Evolutionary conservation across 35 echinoderm and acorn worm species (phyloP).

Genomic region (Patiria miniata): DNA sequence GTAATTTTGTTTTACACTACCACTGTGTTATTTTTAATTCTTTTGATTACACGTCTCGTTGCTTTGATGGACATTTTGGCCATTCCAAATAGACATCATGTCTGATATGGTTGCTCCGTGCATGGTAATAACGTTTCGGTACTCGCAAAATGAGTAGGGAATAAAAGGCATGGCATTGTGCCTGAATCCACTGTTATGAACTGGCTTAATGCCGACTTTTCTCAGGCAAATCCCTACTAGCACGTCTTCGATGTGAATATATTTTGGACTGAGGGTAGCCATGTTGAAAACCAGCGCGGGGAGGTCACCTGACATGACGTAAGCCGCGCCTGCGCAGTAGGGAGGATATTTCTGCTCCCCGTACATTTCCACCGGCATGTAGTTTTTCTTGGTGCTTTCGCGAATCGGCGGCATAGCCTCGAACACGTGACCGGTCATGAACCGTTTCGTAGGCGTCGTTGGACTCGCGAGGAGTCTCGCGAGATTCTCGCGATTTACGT

Average conservation of each 20-base stretch:
- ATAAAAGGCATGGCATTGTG: too few species aligned
- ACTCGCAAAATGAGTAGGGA: too few species aligned
- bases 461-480: constrained; percentile 32
- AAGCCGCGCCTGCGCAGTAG: constrained; percentile 64
- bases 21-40: too few species aligned
- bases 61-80: too few species aligned
- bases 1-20: too few species aligned
- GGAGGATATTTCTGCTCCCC: constrained; percentile 53
- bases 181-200: not conserved
- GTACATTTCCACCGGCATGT: constrained; percentile 51
- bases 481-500: constrained; percentile 46
- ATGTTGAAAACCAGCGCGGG: constrained; percentile 49
- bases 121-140: too few species aligned
- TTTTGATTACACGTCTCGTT: too few species aligned
- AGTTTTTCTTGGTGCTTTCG: constrained; percentile 62
- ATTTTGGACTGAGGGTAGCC: constrained; percentile 35
- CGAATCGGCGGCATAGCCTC: constrained; percentile 36
- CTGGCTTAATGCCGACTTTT: constrained; percentile 27
- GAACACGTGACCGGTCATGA: constrained; percentile 48
- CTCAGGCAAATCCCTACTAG: constrained; percentile 49
- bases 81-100: too few species aligned
- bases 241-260: constrained; percentile 78
- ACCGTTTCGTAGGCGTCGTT: constrained; percentile 5
- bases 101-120: too few species aligned
- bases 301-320: constrained; percentile 75